phyloP scores from a whole-genome alignment of 2,113 vertebrate genomes.

The Pterocles burchelli region DNA sequence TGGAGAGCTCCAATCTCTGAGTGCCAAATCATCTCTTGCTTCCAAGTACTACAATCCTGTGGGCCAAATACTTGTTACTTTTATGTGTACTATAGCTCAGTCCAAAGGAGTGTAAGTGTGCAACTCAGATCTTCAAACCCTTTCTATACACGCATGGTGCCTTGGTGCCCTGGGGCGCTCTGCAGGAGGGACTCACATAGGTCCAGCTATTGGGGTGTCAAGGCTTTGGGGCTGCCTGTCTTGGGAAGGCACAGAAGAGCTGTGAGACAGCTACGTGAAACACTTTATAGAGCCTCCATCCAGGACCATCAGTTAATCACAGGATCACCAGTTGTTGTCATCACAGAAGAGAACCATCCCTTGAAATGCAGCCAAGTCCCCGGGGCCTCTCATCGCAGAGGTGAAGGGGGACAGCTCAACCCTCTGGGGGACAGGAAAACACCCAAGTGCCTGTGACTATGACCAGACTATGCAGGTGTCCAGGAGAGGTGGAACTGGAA shows the following conservation, averaged over 20 bases:
- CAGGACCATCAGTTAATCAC: not conserved
- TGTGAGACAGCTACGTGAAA: not conserved
- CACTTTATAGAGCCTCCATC: not conserved
- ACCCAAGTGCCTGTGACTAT: not conserved
- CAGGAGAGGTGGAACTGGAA: not conserved
- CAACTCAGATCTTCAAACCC: not conserved
- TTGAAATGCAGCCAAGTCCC: not conserved
- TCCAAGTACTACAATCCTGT: not conserved
- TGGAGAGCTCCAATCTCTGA: not conserved
- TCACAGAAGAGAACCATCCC: not conserved
- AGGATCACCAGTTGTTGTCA: not conserved
- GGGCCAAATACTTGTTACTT: not conserved
- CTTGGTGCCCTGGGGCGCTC: not conserved
- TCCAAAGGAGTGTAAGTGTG: not conserved
- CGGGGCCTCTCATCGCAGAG: not conserved
- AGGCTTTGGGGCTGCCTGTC: not conserved
- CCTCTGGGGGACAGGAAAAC: not conserved
- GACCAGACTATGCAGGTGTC: not conserved
- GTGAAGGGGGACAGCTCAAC: not conserved
- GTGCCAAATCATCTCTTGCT: not conserved
- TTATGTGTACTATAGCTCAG: not conserved
- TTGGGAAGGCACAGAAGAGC: not conserved
- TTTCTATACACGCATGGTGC: not conserved
- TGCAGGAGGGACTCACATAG: not conserved
- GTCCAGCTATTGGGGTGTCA: not conserved